Evolutionary conservation across 2,113 vertebrate species (phyloP).

Genomic region (Mormyrus lacerda): DNA sequence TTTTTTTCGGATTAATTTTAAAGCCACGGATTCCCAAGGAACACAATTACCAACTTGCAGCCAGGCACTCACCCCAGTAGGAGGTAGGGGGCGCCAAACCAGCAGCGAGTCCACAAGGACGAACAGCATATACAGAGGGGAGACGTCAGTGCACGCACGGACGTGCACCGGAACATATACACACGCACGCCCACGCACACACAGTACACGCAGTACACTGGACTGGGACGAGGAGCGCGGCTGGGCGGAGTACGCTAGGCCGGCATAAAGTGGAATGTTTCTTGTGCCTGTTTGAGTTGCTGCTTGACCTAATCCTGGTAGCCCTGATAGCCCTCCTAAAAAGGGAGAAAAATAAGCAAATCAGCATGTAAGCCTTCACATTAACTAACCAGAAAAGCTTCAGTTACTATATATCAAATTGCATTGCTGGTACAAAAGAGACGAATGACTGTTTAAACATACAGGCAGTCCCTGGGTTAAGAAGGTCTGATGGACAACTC

Average conservation of each 20-base stretch:
- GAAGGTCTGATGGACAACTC: neutral
- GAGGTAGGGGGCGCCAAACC: neutral
- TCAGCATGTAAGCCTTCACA: neutral
- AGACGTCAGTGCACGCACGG: neutral
- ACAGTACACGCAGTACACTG: neutral
- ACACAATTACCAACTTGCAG: neutral
- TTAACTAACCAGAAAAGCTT: neutral
- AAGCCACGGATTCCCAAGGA: neutral
- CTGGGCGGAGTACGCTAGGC: neutral
- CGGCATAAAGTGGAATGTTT: neutral
- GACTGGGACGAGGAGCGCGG: neutral
- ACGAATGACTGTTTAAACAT: neutral
- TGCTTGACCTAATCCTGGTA: neutral
- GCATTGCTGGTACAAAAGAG: neutral
- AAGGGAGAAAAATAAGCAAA: neutral
- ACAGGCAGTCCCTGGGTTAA: neutral
- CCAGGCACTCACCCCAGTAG: neutral
- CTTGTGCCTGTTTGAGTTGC: neutral
- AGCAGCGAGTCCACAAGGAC: neutral
- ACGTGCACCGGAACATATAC: neutral
- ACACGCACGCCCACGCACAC: neutral
- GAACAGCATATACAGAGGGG: neutral
- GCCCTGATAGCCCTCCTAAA: conserved; percentile 9
- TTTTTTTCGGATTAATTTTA: neutral
- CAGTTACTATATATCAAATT: neutral